Evolutionary conservation across 1,140 invertebrate species (phyloP), one percentile per base, ranked within the genome.

Genomic region (Eciton burchellii): DNA sequence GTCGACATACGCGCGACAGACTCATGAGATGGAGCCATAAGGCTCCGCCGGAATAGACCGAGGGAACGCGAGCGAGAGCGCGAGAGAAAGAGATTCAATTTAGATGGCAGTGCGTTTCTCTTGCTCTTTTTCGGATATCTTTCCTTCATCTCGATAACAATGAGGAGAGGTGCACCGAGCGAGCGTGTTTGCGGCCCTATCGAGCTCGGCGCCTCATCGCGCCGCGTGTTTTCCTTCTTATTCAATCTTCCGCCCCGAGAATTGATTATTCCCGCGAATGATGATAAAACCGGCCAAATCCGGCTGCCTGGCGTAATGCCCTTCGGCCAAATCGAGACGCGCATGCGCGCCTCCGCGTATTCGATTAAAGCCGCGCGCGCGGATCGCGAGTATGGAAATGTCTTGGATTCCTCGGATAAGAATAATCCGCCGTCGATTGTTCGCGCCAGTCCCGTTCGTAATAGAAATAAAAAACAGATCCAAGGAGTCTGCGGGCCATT

Each of bases 21-120:
- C 6, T 68, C 35, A 66, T 54, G 74, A 79, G 49, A 68, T 79
- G 68, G 35, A 65, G 29, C 16, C 16, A 16, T 35, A 49, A 45
- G 45, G 26, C 11, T 74, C 52, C 12, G 26, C 11, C 29, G 43
- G 72, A 43, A 63, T 49, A 63, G 72, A n/a, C 35, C 43, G 72
- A 52, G 59, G 26, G 65, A 76, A 65, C 72, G 59, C 70, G 84
- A 87, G 63, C 63, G 54, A 54, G 56, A 29, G 56, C 45, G 56
- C 77, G 81, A 49, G 35, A 47, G 63, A 47, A 56, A 47, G 35
- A 29, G 85, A 71, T 86, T 82, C 84, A 71, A 85, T 85, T 86
- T 85, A 86, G 70, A 85, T 60, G 76, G 29, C 41, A 26, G 43
- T 73, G 43, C 60, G 77, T 54, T 70, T 76, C 49, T 82, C 63